Conservation (phyloP, 1,140 invertebrate species). For the Probaryconus sp. region DNA sequence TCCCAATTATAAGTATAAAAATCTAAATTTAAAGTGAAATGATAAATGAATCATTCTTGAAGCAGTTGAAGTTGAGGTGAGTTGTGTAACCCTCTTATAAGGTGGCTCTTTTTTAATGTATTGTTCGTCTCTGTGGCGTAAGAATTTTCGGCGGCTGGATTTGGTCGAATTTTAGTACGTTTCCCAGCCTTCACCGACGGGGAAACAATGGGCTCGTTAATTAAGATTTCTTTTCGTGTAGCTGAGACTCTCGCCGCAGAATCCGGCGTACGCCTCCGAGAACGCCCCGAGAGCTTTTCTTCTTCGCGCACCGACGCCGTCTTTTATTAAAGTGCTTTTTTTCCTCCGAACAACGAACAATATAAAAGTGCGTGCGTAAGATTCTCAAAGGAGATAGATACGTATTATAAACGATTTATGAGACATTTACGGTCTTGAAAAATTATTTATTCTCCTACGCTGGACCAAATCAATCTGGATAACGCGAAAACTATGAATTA, state of each 20-base stretch:
- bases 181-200: constrained; percentile 39
- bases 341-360: constrained; percentile 35
- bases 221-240: constrained; percentile 74
- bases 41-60: constrained; percentile 50
- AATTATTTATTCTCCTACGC: constrained; percentile 49
- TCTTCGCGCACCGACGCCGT: constrained; percentile 15
- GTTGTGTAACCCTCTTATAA: constrained; percentile 39
- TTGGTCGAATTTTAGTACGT: constrained; percentile 70
- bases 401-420: constrained; percentile 64
- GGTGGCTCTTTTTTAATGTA: constrained; percentile 28
- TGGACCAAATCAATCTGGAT: constrained; percentile 22
- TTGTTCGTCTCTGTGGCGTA: constrained; percentile 30
- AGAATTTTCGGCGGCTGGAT: constrained; percentile 50
- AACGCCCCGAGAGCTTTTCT: constrained; percentile 53
- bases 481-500: constrained; percentile 8
- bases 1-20: too few species aligned
- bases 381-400: constrained; percentile 60
- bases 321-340: constrained; percentile 56
- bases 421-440: constrained; percentile 60
- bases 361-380: constrained; percentile 58
- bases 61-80: background rate
- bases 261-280: constrained; percentile 9
- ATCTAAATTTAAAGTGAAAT: constrained; percentile 48
- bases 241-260: constrained; percentile 38
- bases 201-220: constrained; percentile 75